phyloP scores from a whole-genome alignment of 2,113 vertebrate genomes.

The Gallinago media region DNA sequence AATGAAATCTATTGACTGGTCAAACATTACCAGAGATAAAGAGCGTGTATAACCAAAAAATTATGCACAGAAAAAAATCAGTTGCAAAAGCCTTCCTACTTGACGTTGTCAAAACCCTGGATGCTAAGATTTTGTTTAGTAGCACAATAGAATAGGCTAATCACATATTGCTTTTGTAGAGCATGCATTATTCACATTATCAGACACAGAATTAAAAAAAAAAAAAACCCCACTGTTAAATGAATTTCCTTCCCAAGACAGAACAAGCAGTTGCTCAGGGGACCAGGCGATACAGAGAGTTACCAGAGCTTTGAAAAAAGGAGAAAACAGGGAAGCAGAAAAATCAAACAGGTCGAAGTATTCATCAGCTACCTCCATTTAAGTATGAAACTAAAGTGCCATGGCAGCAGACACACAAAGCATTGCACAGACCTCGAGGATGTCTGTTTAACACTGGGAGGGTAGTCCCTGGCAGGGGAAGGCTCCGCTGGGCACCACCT shows the following conservation, averaged over 20 bases:
- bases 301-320: neutral
- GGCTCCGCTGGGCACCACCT: neutral
- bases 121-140: neutral
- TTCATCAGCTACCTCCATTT: neutral
- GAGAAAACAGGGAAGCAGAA: neutral
- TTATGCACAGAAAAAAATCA: neutral
- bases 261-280: neutral
- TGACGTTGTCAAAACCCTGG: neutral
- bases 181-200: neutral
- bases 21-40: neutral
- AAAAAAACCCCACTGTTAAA: neutral
- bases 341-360: neutral
- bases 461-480: neutral
- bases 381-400: neutral
- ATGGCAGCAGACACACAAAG: neutral
- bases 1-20: neutral
- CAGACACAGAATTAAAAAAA: accelerated
- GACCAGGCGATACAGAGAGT: neutral
- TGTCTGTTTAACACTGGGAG: accelerated
- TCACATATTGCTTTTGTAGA: neutral
- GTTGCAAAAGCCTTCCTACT: neutral
- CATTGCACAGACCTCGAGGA: accelerated
- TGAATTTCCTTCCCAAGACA: neutral
- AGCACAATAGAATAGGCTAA: neutral
- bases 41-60: neutral